Conservation (phyloP, 2,113 vertebrate species). For the Mormyrus iriodes region DNA sequence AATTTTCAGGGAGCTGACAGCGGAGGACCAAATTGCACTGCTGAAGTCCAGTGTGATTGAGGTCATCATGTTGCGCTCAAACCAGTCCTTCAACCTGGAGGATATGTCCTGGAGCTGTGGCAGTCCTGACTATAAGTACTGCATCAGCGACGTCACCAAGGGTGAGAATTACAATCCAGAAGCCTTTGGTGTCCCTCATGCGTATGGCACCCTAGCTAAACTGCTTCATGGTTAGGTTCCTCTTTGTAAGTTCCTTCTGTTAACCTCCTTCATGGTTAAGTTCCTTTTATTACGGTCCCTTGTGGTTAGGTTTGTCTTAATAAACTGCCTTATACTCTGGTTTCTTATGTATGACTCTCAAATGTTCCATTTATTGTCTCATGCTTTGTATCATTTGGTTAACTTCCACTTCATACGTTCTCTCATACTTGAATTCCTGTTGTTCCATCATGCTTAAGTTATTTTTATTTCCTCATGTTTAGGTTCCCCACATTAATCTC, state of each 20-base stretch:
- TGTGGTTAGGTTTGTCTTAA: background rate
- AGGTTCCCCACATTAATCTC: background rate
- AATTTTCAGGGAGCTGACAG: constrained; percentile 69
- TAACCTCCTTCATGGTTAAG: background rate
- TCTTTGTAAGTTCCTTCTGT: background rate
- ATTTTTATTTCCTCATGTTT: background rate
- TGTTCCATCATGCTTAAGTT: background rate
- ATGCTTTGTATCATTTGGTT: background rate
- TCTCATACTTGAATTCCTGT: background rate
- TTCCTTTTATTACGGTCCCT: background rate
- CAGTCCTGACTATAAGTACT: constrained; percentile 80
- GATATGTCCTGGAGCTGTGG: constrained; percentile 96
- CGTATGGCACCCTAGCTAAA: background rate
- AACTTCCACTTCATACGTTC: background rate
- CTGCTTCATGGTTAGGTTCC: background rate
- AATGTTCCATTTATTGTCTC: background rate
- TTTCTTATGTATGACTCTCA: background rate
- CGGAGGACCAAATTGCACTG: constrained; percentile 92
- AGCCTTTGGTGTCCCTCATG: background rate
- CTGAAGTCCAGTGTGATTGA: constrained; percentile 94
- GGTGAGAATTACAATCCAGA: constrained; percentile 54
- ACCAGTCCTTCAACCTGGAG: constrained; percentile 86
- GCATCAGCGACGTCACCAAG: constrained; percentile 80
- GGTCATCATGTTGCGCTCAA: constrained; percentile 95
- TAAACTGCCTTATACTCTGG: background rate